Base-by-base conservation (phyloP, 2,888 invertebrate species). In the Lasius fuliginosus region DNA sequence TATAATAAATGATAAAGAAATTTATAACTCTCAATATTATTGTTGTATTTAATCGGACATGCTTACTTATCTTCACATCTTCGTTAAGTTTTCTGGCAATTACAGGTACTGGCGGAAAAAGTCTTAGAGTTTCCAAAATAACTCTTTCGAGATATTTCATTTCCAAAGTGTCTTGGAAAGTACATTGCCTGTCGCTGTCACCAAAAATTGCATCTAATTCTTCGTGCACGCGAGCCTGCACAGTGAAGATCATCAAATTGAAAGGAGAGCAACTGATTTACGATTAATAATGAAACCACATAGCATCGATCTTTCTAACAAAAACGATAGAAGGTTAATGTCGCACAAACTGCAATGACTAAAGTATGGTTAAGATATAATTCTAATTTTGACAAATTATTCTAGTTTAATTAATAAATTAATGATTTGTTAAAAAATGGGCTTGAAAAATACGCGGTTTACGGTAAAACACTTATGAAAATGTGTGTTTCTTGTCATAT, bases 111-210 rank as follows among this genome's bases (percentile, higher is more conserved):
- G 98, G 98, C 82, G 98, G 98, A 93, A 96, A 98, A 96, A 98
- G 95, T 90, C 98, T 96, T 33, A 98, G 95, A 5, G 98, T 97
- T 95, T 98, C 98, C 97, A 98, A 96, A 71, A 98, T 96, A 86
- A 98, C 97, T 85, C 98, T 96, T 94, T 98, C 98, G 89, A 98
- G 95, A 92, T 97, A 98, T 94, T 98, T 98, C 97, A 98, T 98
- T 94, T 98, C 97, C n/a, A 98, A 94, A 1, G 98, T 98, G 89
- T 98, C 98, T 91, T 97, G 97, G 95, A 97, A 98, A 15, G 97
- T 98, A 65, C 97, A 97, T 3, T 97, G 97, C 27, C 98, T 96
- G 92, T 97, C 96, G 0, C 97, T 97, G 90, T 97, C 97, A 56
- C 97, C 97, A 92, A 98, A 98, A 89, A 98, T 97, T 81, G 96